Percentiles rank a stretch among this genome's conserved stretches.
phyloP scores from a whole-genome alignment of 2,113 vertebrate genomes.

The Zosterops lateralis region DNA sequence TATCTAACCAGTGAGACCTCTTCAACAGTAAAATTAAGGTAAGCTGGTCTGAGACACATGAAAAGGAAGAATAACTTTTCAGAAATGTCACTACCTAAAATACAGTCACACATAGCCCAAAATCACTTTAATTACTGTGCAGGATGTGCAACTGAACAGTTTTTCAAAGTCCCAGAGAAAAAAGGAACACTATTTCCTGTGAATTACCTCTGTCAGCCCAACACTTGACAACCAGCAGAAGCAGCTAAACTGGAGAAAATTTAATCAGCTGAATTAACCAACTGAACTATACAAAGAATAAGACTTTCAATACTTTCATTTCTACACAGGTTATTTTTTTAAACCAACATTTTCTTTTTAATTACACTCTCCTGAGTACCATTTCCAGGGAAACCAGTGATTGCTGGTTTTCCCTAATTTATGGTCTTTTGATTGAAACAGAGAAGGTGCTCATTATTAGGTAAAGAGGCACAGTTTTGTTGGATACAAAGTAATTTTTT shows the following conservation, averaged over 20 bases:
- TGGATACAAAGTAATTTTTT: background rate
- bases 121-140: background rate
- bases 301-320: background rate
- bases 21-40: background rate
- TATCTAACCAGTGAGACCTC: background rate
- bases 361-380: background rate
- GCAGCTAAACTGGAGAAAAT: background rate
- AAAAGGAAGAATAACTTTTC: background rate
- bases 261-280: background rate
- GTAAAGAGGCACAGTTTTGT: background rate
- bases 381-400: background rate
- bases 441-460: background rate
- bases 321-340: rapidly evolving
- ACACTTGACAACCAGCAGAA: background rate
- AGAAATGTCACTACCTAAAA: background rate
- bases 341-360: background rate
- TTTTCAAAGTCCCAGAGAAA: background rate
- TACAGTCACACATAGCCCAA: rapidly evolving
- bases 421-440: background rate
- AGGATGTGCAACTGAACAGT: background rate
- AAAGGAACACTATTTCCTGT: background rate
- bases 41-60: background rate
- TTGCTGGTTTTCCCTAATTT: background rate
- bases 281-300: background rate
- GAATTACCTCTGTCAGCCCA: background rate